These are phyloP conservation scores for Alauda arvensis DNA, from an alignment of 2,797 vertebrate genomes.

Conservation along the genomic window DNA sequence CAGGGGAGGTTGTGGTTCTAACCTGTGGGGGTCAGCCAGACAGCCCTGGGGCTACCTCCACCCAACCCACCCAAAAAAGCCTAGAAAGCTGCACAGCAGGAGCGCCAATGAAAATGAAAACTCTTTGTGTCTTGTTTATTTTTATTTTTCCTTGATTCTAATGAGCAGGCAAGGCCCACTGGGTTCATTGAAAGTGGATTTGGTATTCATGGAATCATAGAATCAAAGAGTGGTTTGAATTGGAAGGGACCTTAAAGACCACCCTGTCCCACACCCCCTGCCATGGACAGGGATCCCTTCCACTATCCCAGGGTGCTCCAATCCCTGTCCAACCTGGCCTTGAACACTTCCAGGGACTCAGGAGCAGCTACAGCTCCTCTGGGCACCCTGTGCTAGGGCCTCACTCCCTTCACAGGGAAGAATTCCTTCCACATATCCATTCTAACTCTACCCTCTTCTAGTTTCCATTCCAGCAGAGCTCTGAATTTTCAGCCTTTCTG, in stretches of 20 bases:
- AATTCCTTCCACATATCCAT: background rate
- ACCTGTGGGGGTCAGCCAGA: rapidly evolving
- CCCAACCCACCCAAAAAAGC: background rate
- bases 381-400: background rate
- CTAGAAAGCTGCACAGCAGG: background rate
- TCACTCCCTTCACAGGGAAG: rapidly evolving
- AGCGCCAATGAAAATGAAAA: background rate
- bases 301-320: background rate
- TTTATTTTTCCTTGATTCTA: background rate
- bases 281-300: background rate
- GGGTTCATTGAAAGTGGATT: background rate
- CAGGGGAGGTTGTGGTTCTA: background rate
- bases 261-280: background rate
- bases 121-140: background rate
- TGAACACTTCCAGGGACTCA: background rate
- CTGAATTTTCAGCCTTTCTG: background rate
- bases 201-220: background rate
- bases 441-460: background rate
- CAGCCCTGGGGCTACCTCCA: background rate
- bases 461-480: background rate
- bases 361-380: background rate
- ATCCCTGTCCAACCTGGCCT: background rate
- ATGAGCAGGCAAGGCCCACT: background rate
- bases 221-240: background rate
- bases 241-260: background rate